Evolutionary conservation across 2,797 vertebrate species (phyloP), one percentile per base, ranked within the genome.

Genomic region (Lepus townsendii): DNA sequence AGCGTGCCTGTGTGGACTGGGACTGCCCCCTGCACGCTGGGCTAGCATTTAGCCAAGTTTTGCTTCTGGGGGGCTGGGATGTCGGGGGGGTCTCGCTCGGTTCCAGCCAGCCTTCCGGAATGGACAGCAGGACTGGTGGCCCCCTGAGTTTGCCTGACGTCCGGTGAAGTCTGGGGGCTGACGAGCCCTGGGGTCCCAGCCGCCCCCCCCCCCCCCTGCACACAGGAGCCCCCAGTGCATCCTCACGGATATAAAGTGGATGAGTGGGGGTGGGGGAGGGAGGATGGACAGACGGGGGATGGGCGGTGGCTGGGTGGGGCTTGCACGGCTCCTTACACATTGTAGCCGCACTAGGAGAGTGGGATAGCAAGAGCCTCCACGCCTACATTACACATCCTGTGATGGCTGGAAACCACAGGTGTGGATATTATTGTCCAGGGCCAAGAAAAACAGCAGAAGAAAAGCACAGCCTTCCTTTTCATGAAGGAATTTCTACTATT

Each of bases 11-110:
- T 71, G 32, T 47, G 26, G 27, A 38, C 32, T 63, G 38, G 2
- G 0, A 10, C 7, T 5, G 14, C 27, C 0, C 38, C 0, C 3
- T 47, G n/a, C 54, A 57, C 27, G 10, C 68, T 27, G 24, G 66
- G 38, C 57, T 95, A 95, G 96, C 96, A 14, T 90, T 92, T 96
- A 97, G 95, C 96, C 11, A 7, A 14, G 26, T n/a, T 73, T 5
- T 19, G 20, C 50, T 62, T 24, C 90, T 30, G 17, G 52, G 63
- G 57, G 26, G 1, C 42, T 47, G 27, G 42, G 62, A 2, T 20
- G 54, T 19, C 30, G 12, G 22, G 57, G 77, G 30, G 52, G 71
- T 22, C 8, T 2, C 47, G 0, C 42, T 72, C 72, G 69, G 79
- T 52, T 73, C 35, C 30, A 32, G 71, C 86, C 54, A 13, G 93